Evolutionary conservation across 1,140 invertebrate genomes (phyloP).

Genomic region (Bombus balteatus): DNA sequence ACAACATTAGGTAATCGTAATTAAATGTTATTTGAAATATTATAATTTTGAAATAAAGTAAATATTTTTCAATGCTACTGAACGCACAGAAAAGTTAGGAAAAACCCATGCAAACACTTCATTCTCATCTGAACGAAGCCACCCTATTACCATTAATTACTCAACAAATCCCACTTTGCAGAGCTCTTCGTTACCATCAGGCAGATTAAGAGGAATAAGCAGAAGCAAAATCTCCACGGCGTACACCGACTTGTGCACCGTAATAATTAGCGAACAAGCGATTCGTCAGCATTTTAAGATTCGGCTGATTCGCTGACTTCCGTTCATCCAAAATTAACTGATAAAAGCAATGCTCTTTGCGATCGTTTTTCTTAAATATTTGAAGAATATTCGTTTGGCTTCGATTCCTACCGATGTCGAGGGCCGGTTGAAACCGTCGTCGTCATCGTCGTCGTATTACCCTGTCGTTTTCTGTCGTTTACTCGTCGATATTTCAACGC

Average conservation of each 20-base stretch:
- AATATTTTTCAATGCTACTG: no score
- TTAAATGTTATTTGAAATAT: no score
- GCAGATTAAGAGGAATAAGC: neutral
- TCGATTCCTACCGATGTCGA: constrained; percentile 20
- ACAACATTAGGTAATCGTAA: no score
- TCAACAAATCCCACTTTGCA: neutral
- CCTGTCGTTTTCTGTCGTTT: constrained; percentile 1
- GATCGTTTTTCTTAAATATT: constrained; percentile 27
- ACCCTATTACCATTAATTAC: neutral
- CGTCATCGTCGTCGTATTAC: neutral
- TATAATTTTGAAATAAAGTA: no score
- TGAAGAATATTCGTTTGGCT: constrained; percentile 30
- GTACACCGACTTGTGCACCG: neutral
- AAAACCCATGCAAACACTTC: no score
- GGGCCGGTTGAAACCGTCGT: neutral
- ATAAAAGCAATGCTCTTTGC: constrained; percentile 19
- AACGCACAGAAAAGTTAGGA: no score
- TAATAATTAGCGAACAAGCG: constrained; percentile 32
- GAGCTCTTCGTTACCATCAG: neutral
- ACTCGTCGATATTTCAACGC: constrained; percentile 32
- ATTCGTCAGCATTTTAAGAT: constrained; percentile 30
- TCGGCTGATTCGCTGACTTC: constrained; percentile 26
- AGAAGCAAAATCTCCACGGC: neutral
- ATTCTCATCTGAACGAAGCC: neutral
- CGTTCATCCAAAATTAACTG: constrained; percentile 37